phyloP scores from a whole-genome alignment of 2,797 vertebrate genomes.

The Limosa lapponica region DNA sequence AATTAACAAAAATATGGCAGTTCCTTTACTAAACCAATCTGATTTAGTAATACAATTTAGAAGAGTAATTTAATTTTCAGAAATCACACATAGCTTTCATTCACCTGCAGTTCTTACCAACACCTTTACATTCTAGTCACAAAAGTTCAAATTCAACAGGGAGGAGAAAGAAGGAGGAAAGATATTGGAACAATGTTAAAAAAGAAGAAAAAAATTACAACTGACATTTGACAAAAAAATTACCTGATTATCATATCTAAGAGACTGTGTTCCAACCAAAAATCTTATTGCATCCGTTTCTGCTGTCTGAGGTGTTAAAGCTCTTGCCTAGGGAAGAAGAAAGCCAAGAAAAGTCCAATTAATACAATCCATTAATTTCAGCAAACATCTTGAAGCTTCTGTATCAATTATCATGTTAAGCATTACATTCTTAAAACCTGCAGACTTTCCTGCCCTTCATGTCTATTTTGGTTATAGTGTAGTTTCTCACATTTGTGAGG shows the following conservation, averaged over 20 bases:
- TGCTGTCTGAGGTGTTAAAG: constrained; percentile 92
- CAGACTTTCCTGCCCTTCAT: not conserved
- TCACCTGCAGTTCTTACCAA: not conserved
- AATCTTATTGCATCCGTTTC: constrained; percentile 97
- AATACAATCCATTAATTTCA: not conserved
- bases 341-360: constrained; percentile 16
- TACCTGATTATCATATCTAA: constrained; percentile 99
- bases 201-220: not conserved
- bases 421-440: not conserved
- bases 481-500: not conserved
- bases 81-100: not conserved
- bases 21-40: not conserved
- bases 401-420: not conserved
- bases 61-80: not conserved
- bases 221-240: constrained; percentile 59
- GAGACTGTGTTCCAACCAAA: constrained; percentile 96
- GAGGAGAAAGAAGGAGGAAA: not conserved
- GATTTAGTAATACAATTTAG: not conserved
- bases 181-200: not conserved
- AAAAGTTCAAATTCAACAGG: not conserved
- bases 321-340: constrained; percentile 85
- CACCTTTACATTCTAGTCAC: not conserved
- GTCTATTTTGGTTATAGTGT: not conserved
- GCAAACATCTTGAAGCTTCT: not conserved
- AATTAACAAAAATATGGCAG: not conserved